Percentiles rank a stretch among this genome's conserved stretches.
phyloP scores from a whole-genome alignment of 2,888 invertebrate genomes.

The Perizoma flavofasciatum region DNA sequence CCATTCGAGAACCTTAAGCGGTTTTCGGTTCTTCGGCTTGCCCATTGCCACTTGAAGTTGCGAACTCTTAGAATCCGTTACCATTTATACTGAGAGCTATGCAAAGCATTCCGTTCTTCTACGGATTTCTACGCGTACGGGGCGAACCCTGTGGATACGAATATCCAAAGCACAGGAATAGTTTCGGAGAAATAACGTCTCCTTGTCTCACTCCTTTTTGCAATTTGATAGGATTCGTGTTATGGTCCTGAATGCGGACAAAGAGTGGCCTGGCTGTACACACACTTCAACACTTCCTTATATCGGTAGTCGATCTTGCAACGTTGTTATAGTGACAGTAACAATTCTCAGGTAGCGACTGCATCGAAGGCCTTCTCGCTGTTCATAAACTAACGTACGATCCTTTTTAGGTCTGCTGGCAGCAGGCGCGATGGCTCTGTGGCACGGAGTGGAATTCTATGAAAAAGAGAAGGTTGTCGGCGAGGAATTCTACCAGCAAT shows the following conservation, averaged over 20 bases:
- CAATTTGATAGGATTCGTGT: neutral
- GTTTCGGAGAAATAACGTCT: neutral
- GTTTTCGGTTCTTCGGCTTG: too few relatives aligned
- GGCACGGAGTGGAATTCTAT: constrained; percentile 98
- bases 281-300: neutral
- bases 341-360: neutral
- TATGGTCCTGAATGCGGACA: neutral
- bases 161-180: neutral
- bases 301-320: too few relatives aligned
- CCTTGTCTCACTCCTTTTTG: neutral
- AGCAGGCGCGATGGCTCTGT: constrained; percentile 97
- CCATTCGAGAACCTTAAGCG: too few relatives aligned
- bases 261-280: neutral
- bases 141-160: too few relatives aligned
- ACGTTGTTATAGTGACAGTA: too few relatives aligned
- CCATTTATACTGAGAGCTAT: too few relatives aligned
- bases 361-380: neutral
- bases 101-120: too few relatives aligned
- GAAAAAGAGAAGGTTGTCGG: constrained; percentile 97
- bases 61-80: too few relatives aligned
- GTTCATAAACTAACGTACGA: neutral
- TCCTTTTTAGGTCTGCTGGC: constrained; percentile 89
- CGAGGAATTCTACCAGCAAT: constrained; percentile 95
- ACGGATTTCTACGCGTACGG: too few relatives aligned
- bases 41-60: too few relatives aligned